Evolutionary conservation across 2,888 invertebrate genomes (phyloP).

Genomic region (Zygothrica quintamaculata): DNA sequence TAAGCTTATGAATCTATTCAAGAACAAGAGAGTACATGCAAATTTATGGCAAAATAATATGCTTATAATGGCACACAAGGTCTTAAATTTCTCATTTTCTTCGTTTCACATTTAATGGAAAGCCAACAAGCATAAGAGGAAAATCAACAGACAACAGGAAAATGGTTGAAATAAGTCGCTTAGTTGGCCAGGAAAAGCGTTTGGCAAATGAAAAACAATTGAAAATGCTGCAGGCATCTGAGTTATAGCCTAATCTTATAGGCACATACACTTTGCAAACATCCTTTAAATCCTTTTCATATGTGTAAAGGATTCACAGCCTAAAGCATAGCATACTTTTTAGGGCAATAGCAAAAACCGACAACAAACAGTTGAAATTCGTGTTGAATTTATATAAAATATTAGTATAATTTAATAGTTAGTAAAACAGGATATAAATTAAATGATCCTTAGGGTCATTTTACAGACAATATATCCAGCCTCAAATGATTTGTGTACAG

Average conservation of each 20-base stretch:
- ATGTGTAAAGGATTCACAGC: not conserved
- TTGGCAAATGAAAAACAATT: constrained; percentile 42
- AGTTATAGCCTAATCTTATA: no score
- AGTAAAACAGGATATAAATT: no score
- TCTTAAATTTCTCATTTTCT: constrained; percentile 8
- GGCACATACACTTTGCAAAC: no score
- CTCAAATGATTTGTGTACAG: not conserved
- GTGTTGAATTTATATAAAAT: not conserved
- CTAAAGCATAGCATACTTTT: not conserved
- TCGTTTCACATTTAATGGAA: constrained; percentile 31
- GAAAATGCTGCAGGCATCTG: constrained; percentile 23
- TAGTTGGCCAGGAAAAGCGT: constrained; percentile 18
- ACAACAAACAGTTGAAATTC: no score
- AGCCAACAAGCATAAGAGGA: constrained; percentile 42
- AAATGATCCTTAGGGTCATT: no score
- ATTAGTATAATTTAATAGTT: constrained; percentile 14
- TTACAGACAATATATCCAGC: constrained; percentile 45
- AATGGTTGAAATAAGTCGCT: constrained; percentile 31
- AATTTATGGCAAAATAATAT: constrained; percentile 74
- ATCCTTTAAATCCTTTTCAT: no score
- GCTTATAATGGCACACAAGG: constrained; percentile 55
- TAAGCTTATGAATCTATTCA: constrained; percentile 43
- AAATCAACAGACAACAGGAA: constrained; percentile 47
- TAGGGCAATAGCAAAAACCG: not conserved
- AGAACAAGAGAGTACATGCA: constrained; percentile 50